Conservation (phyloP, 2,888 invertebrate genomes). For the Coelinius sp. region DNA sequence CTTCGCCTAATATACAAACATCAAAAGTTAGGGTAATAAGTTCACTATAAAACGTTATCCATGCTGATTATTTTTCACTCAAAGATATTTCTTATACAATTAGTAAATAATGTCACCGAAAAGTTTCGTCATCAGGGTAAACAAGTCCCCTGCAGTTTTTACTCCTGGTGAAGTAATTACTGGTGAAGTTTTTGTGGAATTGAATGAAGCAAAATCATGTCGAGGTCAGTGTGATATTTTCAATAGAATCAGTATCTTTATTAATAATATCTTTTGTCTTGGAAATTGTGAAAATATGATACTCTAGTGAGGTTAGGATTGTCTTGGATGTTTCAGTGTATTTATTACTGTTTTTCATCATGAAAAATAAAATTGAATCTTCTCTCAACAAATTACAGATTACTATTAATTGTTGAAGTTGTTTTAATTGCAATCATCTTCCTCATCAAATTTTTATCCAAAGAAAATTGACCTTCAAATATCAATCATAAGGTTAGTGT, state of each 20-base stretch:
- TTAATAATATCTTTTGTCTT: not conserved
- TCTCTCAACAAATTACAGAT: too few relatives aligned
- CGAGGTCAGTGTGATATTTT: constrained; percentile 72
- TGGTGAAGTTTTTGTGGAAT: constrained; percentile 73
- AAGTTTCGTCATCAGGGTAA: not conserved
- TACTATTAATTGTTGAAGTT: not conserved
- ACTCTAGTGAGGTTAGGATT: not conserved
- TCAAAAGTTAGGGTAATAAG: too few relatives aligned
- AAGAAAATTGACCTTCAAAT: too few relatives aligned
- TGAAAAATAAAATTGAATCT: too few relatives aligned
- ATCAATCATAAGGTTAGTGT: not conserved
- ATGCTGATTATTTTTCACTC: too few relatives aligned
- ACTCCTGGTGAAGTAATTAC: constrained; percentile 76
- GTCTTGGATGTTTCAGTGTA: not conserved
- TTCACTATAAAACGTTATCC: too few relatives aligned
- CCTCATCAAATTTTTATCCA: not conserved
- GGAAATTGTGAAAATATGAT: not conserved
- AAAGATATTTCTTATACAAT: not conserved
- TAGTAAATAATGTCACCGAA: not conserved
- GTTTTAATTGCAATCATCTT: not conserved
- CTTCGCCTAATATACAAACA: too few relatives aligned
- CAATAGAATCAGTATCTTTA: not conserved
- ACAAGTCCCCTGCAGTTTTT: constrained; percentile 58
- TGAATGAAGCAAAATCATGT: constrained; percentile 76
- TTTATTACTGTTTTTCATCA: too few relatives aligned